These are phyloP conservation scores for Recurvirostra avosetta DNA, from an alignment of 2,113 vertebrate genomes.

Conservation along the genomic window DNA sequence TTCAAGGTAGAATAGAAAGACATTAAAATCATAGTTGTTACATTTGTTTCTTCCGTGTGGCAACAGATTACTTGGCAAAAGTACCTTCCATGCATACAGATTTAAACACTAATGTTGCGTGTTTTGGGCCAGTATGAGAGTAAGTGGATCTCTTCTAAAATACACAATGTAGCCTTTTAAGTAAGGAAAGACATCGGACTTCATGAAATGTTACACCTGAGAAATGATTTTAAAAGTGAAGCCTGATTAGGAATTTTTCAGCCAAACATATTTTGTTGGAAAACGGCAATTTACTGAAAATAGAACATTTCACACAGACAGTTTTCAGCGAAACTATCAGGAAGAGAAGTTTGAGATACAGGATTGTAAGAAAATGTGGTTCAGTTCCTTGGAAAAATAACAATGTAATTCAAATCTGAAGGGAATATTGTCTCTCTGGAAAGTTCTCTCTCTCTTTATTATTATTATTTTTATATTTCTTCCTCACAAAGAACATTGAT, in stretches of 20 bases:
- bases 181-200: not conserved
- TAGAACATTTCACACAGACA: not conserved
- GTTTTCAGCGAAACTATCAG: not conserved
- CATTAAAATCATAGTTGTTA: not conserved
- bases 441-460: not conserved
- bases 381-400: not conserved
- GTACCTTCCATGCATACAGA: not conserved
- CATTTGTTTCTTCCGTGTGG: not conserved
- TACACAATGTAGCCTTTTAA: not conserved
- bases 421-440: not conserved
- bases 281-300: not conserved
- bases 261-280: not conserved
- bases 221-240: not conserved
- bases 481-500: not conserved
- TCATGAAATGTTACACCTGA: not conserved
- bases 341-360: not conserved
- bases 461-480: not conserved
- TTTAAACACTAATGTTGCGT: not conserved
- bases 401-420: not conserved
- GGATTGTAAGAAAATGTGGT: not conserved
- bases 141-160: not conserved
- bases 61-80: not conserved
- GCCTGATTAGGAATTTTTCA: not conserved
- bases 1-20: not conserved
- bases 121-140: not conserved